Base-by-base conservation (phyloP, 2,888 invertebrate species). In the Pseudococcus jackbeardsleyi region DNA sequence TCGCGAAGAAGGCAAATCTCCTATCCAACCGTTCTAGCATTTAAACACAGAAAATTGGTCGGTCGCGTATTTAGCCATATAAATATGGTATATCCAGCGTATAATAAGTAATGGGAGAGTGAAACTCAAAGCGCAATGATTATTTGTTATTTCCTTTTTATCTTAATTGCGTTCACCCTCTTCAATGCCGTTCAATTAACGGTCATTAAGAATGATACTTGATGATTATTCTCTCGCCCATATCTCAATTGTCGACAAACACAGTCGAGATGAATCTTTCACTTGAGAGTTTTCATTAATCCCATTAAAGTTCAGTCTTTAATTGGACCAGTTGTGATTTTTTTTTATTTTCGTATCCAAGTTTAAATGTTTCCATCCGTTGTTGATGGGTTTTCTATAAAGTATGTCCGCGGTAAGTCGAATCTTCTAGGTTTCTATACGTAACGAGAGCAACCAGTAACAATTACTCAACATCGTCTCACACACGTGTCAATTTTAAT, bases 81-180 rank as follows among this genome's bases (percentile, higher is more conserved):
- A 54, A 54, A 54, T 54, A 54, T n/a, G 54, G 4, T 54, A 8
- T 54, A 54, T 54, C n/a, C n/a, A 50, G 48, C 15, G n/a, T 54
- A n/a, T 54, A 54, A 54, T 54, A 54, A 54, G 54, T 64, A 85
- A 54, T 39, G 84, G 26, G 86, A 68, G 86, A 86, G 86, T 68
- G 64, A 86, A 86, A 86, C 46, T 86, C 54, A 86, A 68, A 86
- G 86, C 59, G 86, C 68, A 86, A 86, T 86, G 86, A 86, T 86
- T 86, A 86, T 86, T 86, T 68, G 86, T 86, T 86, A 46, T 86
- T 86, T 86, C 86, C 86, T 86, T 86, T 86, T 86, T 86, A 86
- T 86, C 86, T 86, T 86, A 68, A 86, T 86, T 86, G 86, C 68
- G 68, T 86, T 86, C 86, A 86, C 86, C 86, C 86, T 86, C 86